Conservation (phyloP, 1,140 invertebrate genomes). For the Parapsyche elsis region DNA sequence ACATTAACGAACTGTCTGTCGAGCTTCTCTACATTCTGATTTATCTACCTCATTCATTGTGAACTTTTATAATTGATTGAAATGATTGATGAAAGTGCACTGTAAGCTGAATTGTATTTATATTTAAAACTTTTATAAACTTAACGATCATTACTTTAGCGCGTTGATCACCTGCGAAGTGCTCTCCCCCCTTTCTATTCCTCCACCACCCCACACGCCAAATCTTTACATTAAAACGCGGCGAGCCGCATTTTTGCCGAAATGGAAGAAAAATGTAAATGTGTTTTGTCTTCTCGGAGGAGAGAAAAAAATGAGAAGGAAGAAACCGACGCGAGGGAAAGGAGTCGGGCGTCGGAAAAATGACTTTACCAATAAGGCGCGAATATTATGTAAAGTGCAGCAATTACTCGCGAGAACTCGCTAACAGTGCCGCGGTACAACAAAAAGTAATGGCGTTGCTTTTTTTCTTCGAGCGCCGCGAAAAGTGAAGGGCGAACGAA, state of each 20-base stretch:
- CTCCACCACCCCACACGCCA: not conserved
- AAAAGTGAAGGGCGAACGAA: conserved; percentile 4
- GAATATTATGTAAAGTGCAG: conserved; percentile 57
- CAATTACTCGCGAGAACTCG: conserved; percentile 55
- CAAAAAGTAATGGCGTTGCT: conserved; percentile 41
- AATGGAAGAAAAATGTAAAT: conserved; percentile 39
- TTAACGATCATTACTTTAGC: not conserved
- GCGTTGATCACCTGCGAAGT: conserved; percentile 19
- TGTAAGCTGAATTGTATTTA: too few species aligned
- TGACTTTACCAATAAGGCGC: conserved; percentile 55
- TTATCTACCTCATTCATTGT: too few species aligned
- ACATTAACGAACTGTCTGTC: too few species aligned
- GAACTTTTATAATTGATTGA: too few species aligned
- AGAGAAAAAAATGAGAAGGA: conserved; percentile 1
- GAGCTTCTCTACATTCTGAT: too few species aligned
- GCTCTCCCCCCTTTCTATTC: not conserved
- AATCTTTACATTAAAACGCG: conserved; percentile 28
- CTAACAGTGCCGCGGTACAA: conserved; percentile 44
- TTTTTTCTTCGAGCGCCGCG: conserved; percentile 26
- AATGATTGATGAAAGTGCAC: too few species aligned
- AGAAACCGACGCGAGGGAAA: not conserved
- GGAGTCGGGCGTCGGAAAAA: conserved; percentile 40
- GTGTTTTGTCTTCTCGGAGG: conserved; percentile 32
- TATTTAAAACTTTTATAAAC: not conserved
- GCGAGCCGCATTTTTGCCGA: conserved; percentile 7